Percentiles rank a stretch among this genome's conserved stretches.
Conservation (phyloP, 2,888 invertebrate species). For the Galeruca laticollis region DNA sequence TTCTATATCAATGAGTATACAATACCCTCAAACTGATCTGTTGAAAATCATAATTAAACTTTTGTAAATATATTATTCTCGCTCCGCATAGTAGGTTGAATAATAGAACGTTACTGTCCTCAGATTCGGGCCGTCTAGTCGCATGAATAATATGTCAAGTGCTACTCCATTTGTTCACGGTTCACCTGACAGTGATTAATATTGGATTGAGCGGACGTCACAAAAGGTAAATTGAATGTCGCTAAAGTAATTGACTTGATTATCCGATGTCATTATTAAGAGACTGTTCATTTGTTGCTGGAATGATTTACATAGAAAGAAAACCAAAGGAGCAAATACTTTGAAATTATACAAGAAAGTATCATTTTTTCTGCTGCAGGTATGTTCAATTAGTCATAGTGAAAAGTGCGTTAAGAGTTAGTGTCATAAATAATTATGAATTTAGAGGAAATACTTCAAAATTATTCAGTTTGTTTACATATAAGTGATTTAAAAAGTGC, state of each 20-base stretch:
- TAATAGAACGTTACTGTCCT: neutral
- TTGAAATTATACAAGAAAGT: no score
- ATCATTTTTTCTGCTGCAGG: conserved; percentile 6
- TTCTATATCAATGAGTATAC: no score
- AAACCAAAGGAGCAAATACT: no score
- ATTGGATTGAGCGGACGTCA: neutral
- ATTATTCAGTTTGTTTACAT: no score
- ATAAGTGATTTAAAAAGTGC: no score
- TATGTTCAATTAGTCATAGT: conserved; percentile 10
- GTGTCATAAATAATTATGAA: neutral
- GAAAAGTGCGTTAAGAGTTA: neutral
- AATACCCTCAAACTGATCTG: no score
- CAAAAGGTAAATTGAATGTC: neutral
- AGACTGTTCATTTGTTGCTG: no score
- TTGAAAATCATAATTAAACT: no score
- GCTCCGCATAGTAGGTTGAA: neutral
- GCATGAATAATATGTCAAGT: neutral
- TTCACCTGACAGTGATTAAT: neutral
- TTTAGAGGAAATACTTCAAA: no score
- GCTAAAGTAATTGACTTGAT: neutral
- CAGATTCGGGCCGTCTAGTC: neutral
- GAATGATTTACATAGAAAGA: no score
- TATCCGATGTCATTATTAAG: no score
- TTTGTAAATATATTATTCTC: no score
- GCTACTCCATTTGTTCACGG: neutral